Conservation (phyloP, 2,113 vertebrate species). For the Sisor rabdophorus region DNA sequence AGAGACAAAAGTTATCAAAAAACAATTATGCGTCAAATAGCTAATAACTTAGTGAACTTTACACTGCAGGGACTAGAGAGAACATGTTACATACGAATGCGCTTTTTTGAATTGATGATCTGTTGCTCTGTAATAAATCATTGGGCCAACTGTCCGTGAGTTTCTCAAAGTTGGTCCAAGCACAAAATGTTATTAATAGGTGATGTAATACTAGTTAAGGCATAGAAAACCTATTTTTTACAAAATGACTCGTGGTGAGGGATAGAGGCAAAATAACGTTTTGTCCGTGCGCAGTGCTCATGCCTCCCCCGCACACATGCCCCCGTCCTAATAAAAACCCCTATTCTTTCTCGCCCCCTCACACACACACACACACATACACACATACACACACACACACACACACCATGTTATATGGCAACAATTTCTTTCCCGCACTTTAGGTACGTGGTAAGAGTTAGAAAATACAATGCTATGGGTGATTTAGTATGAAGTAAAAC, state of each 20-base stretch:
- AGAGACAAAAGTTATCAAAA: background rate
- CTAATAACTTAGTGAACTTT: too few relatives aligned
- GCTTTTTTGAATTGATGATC: background rate
- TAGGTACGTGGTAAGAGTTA: slow-evolving; percentile 18
- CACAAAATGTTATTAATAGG: background rate
- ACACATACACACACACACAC: background rate
- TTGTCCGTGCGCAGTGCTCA: slow-evolving; percentile 8
- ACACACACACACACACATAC: slow-evolving; percentile 38
- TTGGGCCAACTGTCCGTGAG: background rate
- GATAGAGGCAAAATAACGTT: slow-evolving; percentile 25
- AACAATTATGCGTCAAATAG: background rate
- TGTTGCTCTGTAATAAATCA: background rate
- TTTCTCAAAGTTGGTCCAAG: slow-evolving; percentile 10
- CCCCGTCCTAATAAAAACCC: slow-evolving; percentile 36
- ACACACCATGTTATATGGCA: background rate
- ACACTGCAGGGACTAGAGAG: background rate
- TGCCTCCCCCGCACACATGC: slow-evolving; percentile 37
- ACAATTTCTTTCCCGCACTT: background rate
- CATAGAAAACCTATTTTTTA: background rate
- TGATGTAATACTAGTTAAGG: background rate
- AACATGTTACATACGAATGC: background rate
- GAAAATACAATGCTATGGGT: too few relatives aligned
- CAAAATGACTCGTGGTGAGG: background rate
- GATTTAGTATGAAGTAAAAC: background rate
- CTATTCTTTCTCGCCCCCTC: slow-evolving; percentile 37